These are phyloP conservation scores for Betta splendens DNA, from an alignment of 2,797 vertebrate species.

Conservation along the genomic window DNA sequence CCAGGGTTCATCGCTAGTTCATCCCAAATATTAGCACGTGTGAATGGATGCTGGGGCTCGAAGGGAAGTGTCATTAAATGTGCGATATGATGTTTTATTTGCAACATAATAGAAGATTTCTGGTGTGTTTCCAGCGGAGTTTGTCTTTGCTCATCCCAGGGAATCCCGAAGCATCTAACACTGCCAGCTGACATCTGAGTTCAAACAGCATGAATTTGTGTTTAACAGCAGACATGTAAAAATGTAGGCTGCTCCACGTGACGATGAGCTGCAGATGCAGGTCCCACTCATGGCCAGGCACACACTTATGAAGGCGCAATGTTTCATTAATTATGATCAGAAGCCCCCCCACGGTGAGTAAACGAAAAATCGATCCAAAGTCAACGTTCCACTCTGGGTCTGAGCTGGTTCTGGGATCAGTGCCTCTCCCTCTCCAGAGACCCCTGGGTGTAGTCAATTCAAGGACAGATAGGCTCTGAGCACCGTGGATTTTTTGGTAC, in stretches of 20 bases:
- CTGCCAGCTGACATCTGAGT: constrained; percentile 1
- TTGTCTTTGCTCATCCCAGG: background rate
- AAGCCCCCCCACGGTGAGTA: constrained; percentile 39
- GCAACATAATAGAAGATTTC: background rate
- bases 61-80: background rate
- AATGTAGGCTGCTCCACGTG: constrained; percentile 18
- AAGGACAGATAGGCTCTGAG: constrained; percentile 74
- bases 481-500: constrained; percentile 68
- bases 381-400: constrained; percentile 47
- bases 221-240: constrained; percentile 31
- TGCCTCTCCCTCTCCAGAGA: constrained; percentile 59
- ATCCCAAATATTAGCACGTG: constrained; percentile 10
- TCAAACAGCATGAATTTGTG: constrained; percentile 22
- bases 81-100: background rate
- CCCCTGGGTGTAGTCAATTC: constrained; percentile 61
- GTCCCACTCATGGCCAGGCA: constrained; percentile 41
- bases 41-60: background rate
- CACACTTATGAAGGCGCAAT: constrained; percentile 37
- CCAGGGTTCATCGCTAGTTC: constrained; percentile 52
- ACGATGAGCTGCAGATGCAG: constrained; percentile 36
- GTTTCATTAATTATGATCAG: constrained; percentile 58
- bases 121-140: background rate
- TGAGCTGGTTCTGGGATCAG: constrained; percentile 57
- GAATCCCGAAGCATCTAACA: constrained; percentile 5
- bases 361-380: constrained; percentile 37